Evolutionary conservation across 1,140 invertebrate genomes (phyloP), one percentile per base, ranked within the genome.

Genomic region (Steinernema khuongi): DNA sequence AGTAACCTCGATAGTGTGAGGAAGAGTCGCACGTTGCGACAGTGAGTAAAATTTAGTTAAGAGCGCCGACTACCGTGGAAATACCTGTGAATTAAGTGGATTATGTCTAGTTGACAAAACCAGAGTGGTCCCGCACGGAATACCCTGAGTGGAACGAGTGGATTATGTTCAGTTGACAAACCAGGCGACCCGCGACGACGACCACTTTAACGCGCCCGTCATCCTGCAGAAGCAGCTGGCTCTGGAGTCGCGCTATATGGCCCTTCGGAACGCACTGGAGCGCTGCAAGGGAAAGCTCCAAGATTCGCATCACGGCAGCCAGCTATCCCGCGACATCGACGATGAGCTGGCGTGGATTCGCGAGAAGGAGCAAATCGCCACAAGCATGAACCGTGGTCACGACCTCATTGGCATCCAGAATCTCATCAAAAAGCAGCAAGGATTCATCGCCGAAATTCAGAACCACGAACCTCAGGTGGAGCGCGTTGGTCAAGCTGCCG

Each of bases 311-410:
- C 91, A 92, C 81, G 93, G 96, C 0, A 96, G 99, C 83, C 96
- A 99, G 86, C 89, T 99, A 31, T 96, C 96, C 88, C 88, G 96
- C 22, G 96, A 99, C 85, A 90, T 98, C 79, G 96, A 98, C 85
- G 96, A 99, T 86, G 97, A 99, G 86, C 94, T 97, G 81, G 93
- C 95, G 22, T 99, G 96, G 96, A 98, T 99, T 79, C 88, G 96
- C 0, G 96, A 99, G 86, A 99, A 98, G 86, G 96, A 99, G 86
- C 96, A 97, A 0, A 93, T 98, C 77, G 96, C 95, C 18, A 93
- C 93, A 0, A 95, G 93, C 17, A 97, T 94, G 0, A 99, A 98
- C 86, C 90, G 96, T 86, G 95, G 94, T 11, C 91, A 96, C 31
- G 96, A 99, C 86, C 88, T 99, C 70, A 98, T 99, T 86, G 96